A percentile compares a stretch with the other conserved stretches of the same genome.
Evolutionary conservation across 2,888 invertebrate species (phyloP).

Genomic region (Cephus pulcher): DNA sequence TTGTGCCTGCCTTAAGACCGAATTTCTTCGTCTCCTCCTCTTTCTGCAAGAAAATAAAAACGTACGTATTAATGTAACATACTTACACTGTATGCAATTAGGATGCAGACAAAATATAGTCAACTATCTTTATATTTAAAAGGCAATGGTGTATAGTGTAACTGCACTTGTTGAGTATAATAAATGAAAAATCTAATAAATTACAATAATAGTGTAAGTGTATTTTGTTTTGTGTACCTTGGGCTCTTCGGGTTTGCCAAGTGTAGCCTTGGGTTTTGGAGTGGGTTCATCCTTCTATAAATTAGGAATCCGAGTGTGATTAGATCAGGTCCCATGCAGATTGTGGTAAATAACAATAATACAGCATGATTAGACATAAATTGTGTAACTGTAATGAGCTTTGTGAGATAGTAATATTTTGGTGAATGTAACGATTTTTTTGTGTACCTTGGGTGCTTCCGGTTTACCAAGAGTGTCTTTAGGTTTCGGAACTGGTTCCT

Average conservation of each 20-base stretch:
- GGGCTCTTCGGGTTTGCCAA: conserved; percentile 40
- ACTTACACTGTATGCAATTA: background rate
- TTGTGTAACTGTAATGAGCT: background rate
- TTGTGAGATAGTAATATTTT: background rate
- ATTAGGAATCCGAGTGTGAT: background rate
- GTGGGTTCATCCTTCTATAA: conserved; percentile 37
- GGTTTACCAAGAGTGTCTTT: conserved; percentile 31
- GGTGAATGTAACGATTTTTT: conserved; percentile 7
- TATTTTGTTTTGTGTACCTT: conserved; percentile 40
- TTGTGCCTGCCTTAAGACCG: conserved; percentile 50
- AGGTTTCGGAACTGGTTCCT: conserved; percentile 20
- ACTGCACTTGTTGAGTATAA: background rate
- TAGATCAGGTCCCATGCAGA: background rate
- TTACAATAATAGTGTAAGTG: background rate
- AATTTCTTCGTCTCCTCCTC: conserved; percentile 51
- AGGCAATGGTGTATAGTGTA: background rate
- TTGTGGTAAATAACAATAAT: background rate
- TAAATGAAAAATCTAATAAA: background rate
- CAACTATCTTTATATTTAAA: background rate
- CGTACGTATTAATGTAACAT: background rate
- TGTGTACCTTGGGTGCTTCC: conserved; percentile 41
- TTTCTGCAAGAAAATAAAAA: conserved; percentile 49
- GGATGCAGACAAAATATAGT: background rate
- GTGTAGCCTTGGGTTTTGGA: conserved; percentile 42
- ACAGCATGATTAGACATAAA: background rate